Conservation (phyloP, 2,888 invertebrate genomes). For the Pelosia muscerda region DNA sequence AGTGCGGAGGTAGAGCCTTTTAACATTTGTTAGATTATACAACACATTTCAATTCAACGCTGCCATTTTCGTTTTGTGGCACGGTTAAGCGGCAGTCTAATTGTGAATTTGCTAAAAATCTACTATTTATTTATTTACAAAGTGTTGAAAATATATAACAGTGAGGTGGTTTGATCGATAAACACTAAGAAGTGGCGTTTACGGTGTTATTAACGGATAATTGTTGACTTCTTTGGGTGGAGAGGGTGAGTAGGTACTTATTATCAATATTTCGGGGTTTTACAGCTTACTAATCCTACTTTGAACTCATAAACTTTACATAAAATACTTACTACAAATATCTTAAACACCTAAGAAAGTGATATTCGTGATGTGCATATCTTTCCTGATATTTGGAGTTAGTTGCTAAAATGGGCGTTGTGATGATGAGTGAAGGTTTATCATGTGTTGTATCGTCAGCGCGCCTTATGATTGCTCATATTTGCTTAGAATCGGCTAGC, state of each 20-base stretch:
- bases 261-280: constrained; percentile 65
- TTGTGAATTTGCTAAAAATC: constrained; percentile 68
- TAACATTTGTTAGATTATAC: constrained; percentile 48
- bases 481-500: constrained; percentile 43
- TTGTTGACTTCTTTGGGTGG: constrained; percentile 79
- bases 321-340: constrained; percentile 19
- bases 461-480: constrained; percentile 50
- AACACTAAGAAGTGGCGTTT: constrained; percentile 55
- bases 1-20: constrained; percentile 48
- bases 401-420: constrained; percentile 76
- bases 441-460: constrained; percentile 69
- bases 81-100: constrained; percentile 79
- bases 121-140: constrained; percentile 60
- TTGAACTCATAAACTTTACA: constrained; percentile 20
- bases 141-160: constrained; percentile 61
- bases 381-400: constrained; percentile 29
- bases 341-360: constrained; percentile 10
- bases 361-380: constrained; percentile 17
- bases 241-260: constrained; percentile 80
- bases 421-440: constrained; percentile 70
- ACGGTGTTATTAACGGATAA: constrained; percentile 64
- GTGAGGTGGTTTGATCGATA: constrained; percentile 62
- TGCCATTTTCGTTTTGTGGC: constrained; percentile 87
- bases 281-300: constrained; percentile 50
- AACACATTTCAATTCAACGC: constrained; percentile 73